Evolutionary conservation across 2,888 invertebrate genomes (phyloP).

Genomic region (Lucinisca nassula): DNA sequence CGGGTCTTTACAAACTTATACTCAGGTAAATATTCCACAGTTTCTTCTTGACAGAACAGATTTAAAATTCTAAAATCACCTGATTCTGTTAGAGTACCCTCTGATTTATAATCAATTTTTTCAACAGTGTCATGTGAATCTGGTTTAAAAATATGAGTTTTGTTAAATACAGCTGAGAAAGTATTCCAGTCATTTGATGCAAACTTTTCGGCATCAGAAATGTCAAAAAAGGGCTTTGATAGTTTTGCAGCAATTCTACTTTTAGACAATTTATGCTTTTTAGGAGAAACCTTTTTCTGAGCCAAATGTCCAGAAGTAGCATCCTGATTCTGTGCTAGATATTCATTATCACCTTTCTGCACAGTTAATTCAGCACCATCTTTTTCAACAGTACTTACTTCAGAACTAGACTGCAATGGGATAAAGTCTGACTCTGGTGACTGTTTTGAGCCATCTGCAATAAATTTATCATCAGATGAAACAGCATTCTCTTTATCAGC

Average conservation of each 20-base stretch:
- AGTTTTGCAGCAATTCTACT: slow-evolving; percentile 68
- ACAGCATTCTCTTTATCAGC: slow-evolving; percentile 10
- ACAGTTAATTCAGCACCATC: not conserved
- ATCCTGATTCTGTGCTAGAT: not conserved
- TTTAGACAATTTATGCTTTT: slow-evolving; percentile 49
- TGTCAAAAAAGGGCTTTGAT: slow-evolving; percentile 63
- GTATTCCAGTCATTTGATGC: slow-evolving; percentile 66
- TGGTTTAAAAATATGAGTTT: not conserved
- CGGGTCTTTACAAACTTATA: not conserved
- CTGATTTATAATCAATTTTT: not conserved
- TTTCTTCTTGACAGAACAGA: slow-evolving; percentile 17
- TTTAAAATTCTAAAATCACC: slow-evolving; percentile 47
- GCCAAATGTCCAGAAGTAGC: no score
- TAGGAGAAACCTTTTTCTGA: not conserved
- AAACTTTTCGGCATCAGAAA: slow-evolving; percentile 63
- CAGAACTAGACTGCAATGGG: not conserved
- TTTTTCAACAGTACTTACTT: not conserved
- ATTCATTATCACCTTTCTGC: not conserved
- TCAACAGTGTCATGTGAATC: not conserved
- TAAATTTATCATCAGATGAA: not conserved
- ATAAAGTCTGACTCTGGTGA: not conserved
- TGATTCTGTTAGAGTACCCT: slow-evolving; percentile 18
- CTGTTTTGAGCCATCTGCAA: not conserved
- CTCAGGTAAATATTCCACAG: not conserved
- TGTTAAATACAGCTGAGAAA: slow-evolving; percentile 29